Percentiles rank a stretch among this genome's conserved stretches.
These are phyloP conservation scores for Celastrina argiolus DNA, from an alignment of 2,888 invertebrate genomes.

Conservation along the genomic window DNA sequence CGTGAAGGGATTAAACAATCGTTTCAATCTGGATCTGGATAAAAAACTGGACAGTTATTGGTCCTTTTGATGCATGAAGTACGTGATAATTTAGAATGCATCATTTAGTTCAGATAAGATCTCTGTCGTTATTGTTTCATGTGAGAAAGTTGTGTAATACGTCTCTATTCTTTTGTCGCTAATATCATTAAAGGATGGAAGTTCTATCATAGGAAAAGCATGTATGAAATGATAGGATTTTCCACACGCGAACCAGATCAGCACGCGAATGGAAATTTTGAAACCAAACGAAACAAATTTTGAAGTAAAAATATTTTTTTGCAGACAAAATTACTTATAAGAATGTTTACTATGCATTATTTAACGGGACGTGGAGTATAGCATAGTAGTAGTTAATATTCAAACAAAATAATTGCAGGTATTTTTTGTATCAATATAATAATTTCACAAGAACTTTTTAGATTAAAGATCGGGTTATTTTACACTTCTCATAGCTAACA, in stretches of 20 bases:
- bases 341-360: no score
- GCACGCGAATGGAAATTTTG: no score
- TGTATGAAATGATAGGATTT: no score
- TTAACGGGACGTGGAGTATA: no score
- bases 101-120: constrained; percentile 68
- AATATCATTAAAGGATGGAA: not conserved
- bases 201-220: not conserved
- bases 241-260: no score
- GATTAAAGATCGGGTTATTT: not conserved
- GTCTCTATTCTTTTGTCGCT: not conserved
- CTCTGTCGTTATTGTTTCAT: constrained; percentile 35
- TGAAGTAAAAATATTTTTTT: no score
- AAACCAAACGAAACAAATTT: no score
- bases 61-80: constrained; percentile 44
- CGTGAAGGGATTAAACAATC: constrained; percentile 58
- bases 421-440: no score
- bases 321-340: no score
- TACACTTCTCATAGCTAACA: not conserved
- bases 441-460: not conserved
- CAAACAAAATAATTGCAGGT: no score
- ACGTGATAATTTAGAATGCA: constrained; percentile 60
- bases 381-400: no score
- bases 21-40: constrained; percentile 52
- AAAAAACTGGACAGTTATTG: constrained; percentile 45
- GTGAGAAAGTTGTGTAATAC: constrained; percentile 34